Base-by-base conservation (phyloP, 2,113 vertebrate species). In the Elaphurus davidianus region DNA sequence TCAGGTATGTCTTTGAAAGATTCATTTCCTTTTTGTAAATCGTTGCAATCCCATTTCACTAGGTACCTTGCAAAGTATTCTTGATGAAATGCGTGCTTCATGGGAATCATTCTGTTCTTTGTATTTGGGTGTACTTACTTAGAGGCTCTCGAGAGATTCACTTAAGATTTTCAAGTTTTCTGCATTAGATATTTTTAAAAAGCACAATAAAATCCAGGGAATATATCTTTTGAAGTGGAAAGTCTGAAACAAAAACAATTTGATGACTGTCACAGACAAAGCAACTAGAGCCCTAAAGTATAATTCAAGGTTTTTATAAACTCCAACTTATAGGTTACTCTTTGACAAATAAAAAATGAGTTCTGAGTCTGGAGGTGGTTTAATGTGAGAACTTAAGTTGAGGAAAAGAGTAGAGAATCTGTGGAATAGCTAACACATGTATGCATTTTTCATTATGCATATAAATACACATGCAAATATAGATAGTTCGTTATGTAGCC, bases 241-340 rank as follows among this genome's bases (percentile, higher is more conserved):
- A 59, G 52, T 90, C 74, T 94, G 90, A 95, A 97, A 90, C 78
- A 96, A 83, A 96, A 96, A 84, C 55, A 96, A 81, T 84, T 36
- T 84, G 78, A 84, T 94, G 52, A 95, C 28, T 93, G 40, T 87
- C 87, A 57, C 57, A 91, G 92, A 52, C 12, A 79, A 96, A 87
- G 60, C 36, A 71, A 13, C 55, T 25, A 33, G 76, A 95, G 57
- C 47, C 62, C 74, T 64, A 15, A 92, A 95, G 47, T 92, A 33
- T 52, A 92, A 91, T 90, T 92, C 88, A 94, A 94, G 76, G 43
- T 55, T 76, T 95, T 94, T 88, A 92, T 96, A 59, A 96, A 93
- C 62, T 76, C 76, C 17, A 94, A 85, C 28, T 84, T 64, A 10
- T 59, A 78, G 59, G 25, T 90, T 87, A 62, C 52, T 95, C 28